These are phyloP conservation scores for Neoniphon sammara DNA, from an alignment of 2,797 vertebrate species.

Conservation along the genomic window DNA sequence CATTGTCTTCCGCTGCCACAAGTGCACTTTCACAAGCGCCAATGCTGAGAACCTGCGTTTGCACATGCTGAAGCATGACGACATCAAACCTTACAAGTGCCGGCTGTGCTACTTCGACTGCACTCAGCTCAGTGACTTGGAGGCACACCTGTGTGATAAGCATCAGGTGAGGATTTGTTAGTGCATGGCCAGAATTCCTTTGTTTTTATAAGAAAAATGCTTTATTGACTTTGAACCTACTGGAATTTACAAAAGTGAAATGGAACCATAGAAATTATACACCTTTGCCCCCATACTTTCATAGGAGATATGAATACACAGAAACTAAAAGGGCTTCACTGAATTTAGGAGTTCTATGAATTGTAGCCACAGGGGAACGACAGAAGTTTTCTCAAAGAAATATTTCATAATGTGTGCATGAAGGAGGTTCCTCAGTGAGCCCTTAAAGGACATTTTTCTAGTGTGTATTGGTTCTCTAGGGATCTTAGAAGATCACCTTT, in stretches of 20 bases:
- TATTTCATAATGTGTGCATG: too few species aligned
- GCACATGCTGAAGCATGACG: slow-evolving; percentile 90
- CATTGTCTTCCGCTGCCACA: slow-evolving; percentile 93
- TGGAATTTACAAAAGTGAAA: slow-evolving; percentile 9
- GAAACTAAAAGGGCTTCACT: too few species aligned
- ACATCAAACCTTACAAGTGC: slow-evolving; percentile 90
- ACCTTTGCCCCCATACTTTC: background rate
- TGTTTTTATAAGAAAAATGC: background rate
- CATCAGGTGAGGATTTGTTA: slow-evolving; percentile 74
- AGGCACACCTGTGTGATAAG: slow-evolving; percentile 87
- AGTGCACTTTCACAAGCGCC: slow-evolving; percentile 93
- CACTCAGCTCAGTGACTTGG: slow-evolving; percentile 87
- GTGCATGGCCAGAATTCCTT: slow-evolving; percentile 32
- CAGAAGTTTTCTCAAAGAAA: too few species aligned
- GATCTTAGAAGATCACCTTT: too few species aligned
- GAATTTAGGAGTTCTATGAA: too few species aligned
- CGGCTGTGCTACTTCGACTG: slow-evolving; percentile 94
- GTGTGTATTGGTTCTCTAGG: too few species aligned
- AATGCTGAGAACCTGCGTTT: slow-evolving; percentile 87
- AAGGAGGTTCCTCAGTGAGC: too few species aligned
- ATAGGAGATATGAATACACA: too few species aligned
- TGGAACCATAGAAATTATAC: background rate
- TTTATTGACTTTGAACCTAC: background rate
- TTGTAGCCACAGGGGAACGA: too few species aligned
- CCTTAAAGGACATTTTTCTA: too few species aligned